Percentiles rank a stretch among this genome's conserved stretches.
Conservation (phyloP, 2,113 vertebrate species). For the Phasianus colchicus region DNA sequence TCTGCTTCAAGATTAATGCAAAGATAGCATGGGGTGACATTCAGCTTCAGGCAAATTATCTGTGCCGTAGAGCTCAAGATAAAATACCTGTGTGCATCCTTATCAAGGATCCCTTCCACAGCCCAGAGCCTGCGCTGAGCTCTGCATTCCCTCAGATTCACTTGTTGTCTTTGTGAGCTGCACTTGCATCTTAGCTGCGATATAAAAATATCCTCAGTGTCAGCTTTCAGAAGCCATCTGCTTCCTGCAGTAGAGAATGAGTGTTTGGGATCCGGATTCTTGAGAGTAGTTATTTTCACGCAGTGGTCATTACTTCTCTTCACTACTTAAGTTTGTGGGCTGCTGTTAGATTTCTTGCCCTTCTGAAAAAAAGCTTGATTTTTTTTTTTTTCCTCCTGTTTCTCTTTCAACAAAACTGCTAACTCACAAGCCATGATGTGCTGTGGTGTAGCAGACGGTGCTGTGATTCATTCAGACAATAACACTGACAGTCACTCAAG, state of each 20-base stretch:
- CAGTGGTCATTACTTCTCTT: neutral
- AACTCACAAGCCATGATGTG: fast-evolving
- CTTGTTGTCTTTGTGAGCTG: neutral
- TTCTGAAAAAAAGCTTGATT: neutral
- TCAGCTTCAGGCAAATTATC: neutral
- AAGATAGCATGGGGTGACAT: neutral
- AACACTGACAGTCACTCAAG: neutral
- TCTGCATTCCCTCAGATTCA: fast-evolving
- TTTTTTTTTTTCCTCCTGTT: neutral
- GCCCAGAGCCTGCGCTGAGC: neutral
- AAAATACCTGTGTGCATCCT: fast-evolving
- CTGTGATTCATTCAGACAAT: neutral
- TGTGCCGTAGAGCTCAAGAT: neutral
- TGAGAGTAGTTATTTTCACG: slow-evolving; percentile 8
- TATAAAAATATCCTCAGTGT: slow-evolving; percentile 20
- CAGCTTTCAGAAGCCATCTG: slow-evolving; percentile 35
- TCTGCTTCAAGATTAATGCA: neutral
- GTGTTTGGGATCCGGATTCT: slow-evolving; percentile 2
- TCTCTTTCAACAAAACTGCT: neutral
- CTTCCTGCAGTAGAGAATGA: slow-evolving; percentile 8
- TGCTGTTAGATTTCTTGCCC: neutral
- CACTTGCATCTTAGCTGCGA: neutral
- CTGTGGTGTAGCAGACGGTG: neutral
- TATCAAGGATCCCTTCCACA: neutral
- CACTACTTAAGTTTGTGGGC: neutral